Evolutionary conservation across 2,888 invertebrate species (phyloP).

Genomic region (Agonum fuliginosum): DNA sequence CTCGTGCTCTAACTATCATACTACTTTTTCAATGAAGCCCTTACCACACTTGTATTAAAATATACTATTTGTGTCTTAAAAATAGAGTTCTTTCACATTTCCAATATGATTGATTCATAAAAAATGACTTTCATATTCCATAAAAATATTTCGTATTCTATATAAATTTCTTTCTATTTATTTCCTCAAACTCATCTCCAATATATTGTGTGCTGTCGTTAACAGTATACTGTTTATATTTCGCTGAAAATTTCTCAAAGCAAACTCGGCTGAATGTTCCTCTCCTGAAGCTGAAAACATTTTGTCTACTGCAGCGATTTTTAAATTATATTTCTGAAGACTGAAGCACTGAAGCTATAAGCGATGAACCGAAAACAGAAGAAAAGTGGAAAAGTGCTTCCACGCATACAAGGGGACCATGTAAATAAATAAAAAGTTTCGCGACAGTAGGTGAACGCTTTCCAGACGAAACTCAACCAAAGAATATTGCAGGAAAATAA

Average conservation of each 20-base stretch:
- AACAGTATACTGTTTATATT: neutral
- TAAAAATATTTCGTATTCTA: neutral
- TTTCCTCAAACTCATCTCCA: neutral
- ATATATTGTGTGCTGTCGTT: neutral
- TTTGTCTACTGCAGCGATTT: slow-evolving; percentile 46
- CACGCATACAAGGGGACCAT: neutral
- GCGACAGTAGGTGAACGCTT: neutral
- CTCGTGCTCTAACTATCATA: no score
- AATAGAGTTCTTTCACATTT: neutral
- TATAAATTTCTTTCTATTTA: neutral
- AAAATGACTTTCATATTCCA: neutral
- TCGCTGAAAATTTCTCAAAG: neutral
- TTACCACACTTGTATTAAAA: no score
- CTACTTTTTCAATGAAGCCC: no score
- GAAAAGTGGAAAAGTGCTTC: neutral
- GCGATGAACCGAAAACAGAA: neutral
- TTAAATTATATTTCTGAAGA: slow-evolving; percentile 28
- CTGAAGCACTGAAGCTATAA: slow-evolving; percentile 4
- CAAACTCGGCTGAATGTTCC: neutral
- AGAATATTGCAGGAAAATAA: neutral
- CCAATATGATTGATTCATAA: no score
- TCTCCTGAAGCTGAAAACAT: neutral
- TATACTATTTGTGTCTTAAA: no score
- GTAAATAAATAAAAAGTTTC: neutral
- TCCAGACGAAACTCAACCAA: neutral